These are phyloP conservation scores for Willisornis vidua DNA, from an alignment of 2,113 vertebrate species.

Conservation along the genomic window DNA sequence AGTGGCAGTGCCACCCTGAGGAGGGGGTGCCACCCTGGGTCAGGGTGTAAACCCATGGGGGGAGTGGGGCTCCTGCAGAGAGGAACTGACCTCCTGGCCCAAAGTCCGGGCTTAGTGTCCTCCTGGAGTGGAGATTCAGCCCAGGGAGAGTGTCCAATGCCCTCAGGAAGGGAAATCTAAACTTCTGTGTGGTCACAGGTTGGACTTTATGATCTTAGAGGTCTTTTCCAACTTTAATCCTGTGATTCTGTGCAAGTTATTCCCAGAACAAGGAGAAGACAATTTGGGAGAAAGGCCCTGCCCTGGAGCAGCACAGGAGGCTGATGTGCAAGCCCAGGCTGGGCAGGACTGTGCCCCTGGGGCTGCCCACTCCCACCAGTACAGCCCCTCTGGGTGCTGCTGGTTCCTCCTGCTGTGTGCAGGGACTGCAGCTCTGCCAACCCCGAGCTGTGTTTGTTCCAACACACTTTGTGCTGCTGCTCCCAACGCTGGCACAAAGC, in stretches of 20 bases:
- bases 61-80: not conserved
- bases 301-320: not conserved
- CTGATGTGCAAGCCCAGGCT: not conserved
- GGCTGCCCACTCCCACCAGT: not conserved
- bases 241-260: not conserved
- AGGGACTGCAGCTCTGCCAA: not conserved
- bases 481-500: not conserved
- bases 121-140: not conserved
- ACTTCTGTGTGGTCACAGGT: not conserved
- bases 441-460: not conserved
- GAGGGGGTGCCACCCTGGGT: not conserved
- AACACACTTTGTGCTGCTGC: not conserved
- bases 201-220: accelerated
- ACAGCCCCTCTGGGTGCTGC: not conserved
- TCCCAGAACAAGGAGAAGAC: too few relatives aligned
- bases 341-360: not conserved
- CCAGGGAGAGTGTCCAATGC: not conserved
- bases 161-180: not conserved
- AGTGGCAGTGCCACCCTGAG: not conserved
- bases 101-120: not conserved
- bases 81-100: not conserved
- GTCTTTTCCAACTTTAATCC: not conserved
- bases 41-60: not conserved
- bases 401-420: not conserved
- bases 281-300: not conserved